Percentiles rank a stretch among this genome's conserved stretches.
Conservation (phyloP, 2,888 invertebrate genomes). For the Toxonevra muliebris region DNA sequence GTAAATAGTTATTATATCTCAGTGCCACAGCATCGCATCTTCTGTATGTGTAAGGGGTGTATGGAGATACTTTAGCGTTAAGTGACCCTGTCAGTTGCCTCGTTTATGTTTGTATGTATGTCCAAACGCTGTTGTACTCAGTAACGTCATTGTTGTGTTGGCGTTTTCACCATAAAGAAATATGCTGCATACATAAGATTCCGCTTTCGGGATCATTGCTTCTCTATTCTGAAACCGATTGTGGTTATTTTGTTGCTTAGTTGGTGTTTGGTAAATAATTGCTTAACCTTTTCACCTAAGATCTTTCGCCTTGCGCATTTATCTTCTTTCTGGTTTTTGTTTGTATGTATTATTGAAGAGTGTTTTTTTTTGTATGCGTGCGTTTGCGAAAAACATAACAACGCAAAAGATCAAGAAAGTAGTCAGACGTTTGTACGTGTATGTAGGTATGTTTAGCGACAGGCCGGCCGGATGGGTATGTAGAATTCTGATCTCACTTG, state of each 20-base stretch:
- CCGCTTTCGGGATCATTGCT: too few species aligned
- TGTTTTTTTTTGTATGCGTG: background rate
- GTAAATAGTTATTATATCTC: too few species aligned
- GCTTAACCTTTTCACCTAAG: constrained; percentile 34
- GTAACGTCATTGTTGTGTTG: too few species aligned
- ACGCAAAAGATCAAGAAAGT: background rate
- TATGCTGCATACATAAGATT: too few species aligned
- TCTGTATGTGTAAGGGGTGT: too few species aligned
- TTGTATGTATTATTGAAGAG: constrained; percentile 9
- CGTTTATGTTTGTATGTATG: background rate
- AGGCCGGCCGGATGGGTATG: too few species aligned
- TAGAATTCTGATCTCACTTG: too few species aligned
- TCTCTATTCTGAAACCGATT: too few species aligned
- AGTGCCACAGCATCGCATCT: too few species aligned
- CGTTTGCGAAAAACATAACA: constrained; percentile 2
- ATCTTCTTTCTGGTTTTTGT: constrained; percentile 22
- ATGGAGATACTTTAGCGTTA: background rate
- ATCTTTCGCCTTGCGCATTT: constrained; percentile 29
- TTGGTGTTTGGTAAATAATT: constrained; percentile 36
- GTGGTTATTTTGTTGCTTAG: constrained; percentile 14
- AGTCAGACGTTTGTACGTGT: background rate
- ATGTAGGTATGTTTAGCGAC: background rate
- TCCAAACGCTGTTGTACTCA: too few species aligned
- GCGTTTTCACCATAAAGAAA: too few species aligned
- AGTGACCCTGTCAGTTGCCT: background rate